Conservation (phyloP, 2,888 invertebrate species). For the Pycnomerus fuliginosus region DNA sequence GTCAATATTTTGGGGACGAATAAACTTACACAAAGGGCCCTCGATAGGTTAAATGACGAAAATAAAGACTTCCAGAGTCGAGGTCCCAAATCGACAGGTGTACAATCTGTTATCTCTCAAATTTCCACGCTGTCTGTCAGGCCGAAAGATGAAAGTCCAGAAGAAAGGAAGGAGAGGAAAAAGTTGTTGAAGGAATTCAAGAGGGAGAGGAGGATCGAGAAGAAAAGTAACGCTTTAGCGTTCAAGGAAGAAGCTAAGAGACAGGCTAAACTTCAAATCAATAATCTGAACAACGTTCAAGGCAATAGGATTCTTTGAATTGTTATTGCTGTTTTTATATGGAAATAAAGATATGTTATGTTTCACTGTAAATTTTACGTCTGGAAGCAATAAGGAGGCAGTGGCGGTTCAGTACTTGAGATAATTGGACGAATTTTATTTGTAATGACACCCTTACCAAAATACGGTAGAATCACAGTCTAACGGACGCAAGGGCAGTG, state of each 20-base stretch:
- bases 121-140: slow-evolving; percentile 68
- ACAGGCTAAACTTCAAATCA: slow-evolving; percentile 74
- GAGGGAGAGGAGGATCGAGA: slow-evolving; percentile 75
- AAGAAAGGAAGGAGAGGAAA: slow-evolving; percentile 77
- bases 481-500: too few relatives aligned
- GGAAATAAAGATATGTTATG: neutral
- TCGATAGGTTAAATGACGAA: slow-evolving; percentile 65
- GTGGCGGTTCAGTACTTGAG: too few relatives aligned
- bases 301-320: slow-evolving; percentile 65
- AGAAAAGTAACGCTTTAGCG: slow-evolving; percentile 76
- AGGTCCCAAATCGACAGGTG: slow-evolving; percentile 61
- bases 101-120: slow-evolving; percentile 66
- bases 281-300: slow-evolving; percentile 73
- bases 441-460: too few relatives aligned
- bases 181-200: slow-evolving; percentile 75
- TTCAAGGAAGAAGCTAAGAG: slow-evolving; percentile 85
- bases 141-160: slow-evolving; percentile 74
- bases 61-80: slow-evolving; percentile 43
- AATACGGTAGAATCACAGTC: too few relatives aligned
- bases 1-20: slow-evolving; percentile 61
- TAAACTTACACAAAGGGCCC: slow-evolving; percentile 68
- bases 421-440: too few relatives aligned
- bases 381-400: too few relatives aligned
- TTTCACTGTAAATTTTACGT: too few relatives aligned
- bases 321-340: neutral